phyloP scores from a whole-genome alignment of 1,140 invertebrate genomes.

The Brachionus angularis region DNA sequence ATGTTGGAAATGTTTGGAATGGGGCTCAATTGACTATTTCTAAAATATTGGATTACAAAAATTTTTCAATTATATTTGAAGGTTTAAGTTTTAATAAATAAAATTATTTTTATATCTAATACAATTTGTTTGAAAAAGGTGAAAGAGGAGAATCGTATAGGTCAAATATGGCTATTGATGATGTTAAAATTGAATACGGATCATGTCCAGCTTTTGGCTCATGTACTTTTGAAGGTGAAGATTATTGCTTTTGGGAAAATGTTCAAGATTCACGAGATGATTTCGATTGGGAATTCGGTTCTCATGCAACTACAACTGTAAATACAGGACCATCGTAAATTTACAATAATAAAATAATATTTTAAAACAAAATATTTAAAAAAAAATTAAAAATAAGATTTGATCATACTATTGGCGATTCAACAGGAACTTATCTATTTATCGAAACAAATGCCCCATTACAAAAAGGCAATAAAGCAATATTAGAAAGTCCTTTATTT shows the following conservation, averaged over 20 bases:
- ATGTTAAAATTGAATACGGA: slow-evolving; percentile 8
- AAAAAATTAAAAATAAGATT: slow-evolving; percentile 36
- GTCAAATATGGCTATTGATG: slow-evolving; percentile 46
- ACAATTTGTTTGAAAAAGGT: slow-evolving; percentile 22
- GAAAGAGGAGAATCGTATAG: slow-evolving; percentile 48
- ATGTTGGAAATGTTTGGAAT: slow-evolving; percentile 42
- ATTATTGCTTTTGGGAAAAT: slow-evolving; percentile 61
- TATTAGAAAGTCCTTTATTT: slow-evolving; percentile 27
- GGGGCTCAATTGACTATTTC: not conserved
- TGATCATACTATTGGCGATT: slow-evolving; percentile 55
- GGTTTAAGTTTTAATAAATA: not conserved
- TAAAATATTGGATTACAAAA: slow-evolving; percentile 7
- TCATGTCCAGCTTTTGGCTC: slow-evolving; percentile 17
- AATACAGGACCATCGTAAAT: slow-evolving; percentile 49
- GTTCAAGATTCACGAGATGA: slow-evolving; percentile 48
- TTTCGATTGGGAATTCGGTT: slow-evolving; percentile 52
- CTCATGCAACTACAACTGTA: slow-evolving; percentile 45
- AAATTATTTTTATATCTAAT: too few species aligned
- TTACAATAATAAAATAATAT: not conserved
- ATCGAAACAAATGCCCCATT: slow-evolving; percentile 47
- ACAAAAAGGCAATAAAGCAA: not conserved
- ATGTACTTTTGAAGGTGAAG: slow-evolving; percentile 52
- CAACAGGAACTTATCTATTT: slow-evolving; percentile 55
- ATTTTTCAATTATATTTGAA: slow-evolving; percentile 48
- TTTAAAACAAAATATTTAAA: not conserved